A percentile compares a stretch with the other conserved stretches of the same genome.
Evolutionary conservation across 2,797 vertebrate species (phyloP).

Genomic region (Corythornis leucogaster): DNA sequence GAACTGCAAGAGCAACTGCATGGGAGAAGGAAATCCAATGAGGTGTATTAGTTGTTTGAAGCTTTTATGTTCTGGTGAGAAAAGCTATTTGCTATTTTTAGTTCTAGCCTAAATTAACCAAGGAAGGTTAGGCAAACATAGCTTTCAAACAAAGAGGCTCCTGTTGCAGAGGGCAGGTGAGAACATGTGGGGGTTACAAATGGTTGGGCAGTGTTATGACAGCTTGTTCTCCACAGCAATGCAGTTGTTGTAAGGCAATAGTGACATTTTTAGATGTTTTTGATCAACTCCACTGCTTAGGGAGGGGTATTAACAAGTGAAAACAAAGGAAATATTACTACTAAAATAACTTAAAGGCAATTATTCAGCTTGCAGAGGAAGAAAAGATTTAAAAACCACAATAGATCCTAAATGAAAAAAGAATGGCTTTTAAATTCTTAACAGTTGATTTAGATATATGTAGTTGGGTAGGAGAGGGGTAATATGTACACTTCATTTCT

Average conservation of each 20-base stretch:
- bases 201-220: neutral
- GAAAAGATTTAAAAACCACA: neutral
- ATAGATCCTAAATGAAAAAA: neutral
- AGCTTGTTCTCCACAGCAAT: neutral
- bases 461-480: neutral
- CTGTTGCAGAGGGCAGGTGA: conserved; percentile 61
- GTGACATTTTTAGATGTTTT: neutral
- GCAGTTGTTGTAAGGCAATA: neutral
- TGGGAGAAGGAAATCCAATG: neutral
- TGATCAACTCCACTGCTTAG: neutral
- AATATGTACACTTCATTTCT: neutral
- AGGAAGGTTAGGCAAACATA: conserved; percentile 31
- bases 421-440: neutral
- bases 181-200: conserved; percentile 19
- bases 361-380: neutral
- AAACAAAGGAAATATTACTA: conserved; percentile 6
- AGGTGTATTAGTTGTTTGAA: neutral
- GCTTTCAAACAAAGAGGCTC: conserved; percentile 55
- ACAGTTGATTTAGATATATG: neutral
- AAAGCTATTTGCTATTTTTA: neutral
- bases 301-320: neutral
- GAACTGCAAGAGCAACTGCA: neutral
- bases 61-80: neutral
- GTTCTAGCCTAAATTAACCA: conserved; percentile 29
- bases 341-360: neutral